A percentile compares a stretch with the other conserved stretches of the same genome.
Evolutionary conservation across 2,113 vertebrate genomes (phyloP).

Genomic region (Carollia perspicillata): DNA sequence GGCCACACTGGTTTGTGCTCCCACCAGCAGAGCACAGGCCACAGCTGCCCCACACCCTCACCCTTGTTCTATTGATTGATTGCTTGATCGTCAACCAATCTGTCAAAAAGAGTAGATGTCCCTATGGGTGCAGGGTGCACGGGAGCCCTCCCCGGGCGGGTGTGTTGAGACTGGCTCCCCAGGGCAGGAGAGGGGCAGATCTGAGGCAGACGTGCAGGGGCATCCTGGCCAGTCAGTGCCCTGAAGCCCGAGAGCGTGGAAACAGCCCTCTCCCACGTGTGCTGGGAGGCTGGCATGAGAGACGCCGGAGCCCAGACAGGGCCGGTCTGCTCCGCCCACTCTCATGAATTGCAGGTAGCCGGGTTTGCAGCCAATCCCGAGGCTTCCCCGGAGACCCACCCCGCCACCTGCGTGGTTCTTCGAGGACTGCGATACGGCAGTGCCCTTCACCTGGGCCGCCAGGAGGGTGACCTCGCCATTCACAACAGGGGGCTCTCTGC

Average conservation of each 20-base stretch:
- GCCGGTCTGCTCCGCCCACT: neutral
- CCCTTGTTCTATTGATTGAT: no score
- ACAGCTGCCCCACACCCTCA: no score
- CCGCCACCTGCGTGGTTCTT: no score
- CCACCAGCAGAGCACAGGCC: no score
- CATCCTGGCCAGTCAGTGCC: rapidly evolving
- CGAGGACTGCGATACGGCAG: no score
- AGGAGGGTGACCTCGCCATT: neutral
- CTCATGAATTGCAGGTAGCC: rapidly evolving
- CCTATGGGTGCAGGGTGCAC: rapidly evolving
- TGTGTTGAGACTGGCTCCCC: rapidly evolving
- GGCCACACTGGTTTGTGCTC: rapidly evolving
- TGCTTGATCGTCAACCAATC: no score
- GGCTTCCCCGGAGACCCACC: no score
- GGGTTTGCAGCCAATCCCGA: neutral
- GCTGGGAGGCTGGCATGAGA: neutral
- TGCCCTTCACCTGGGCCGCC: no score
- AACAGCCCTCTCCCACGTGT: neutral
- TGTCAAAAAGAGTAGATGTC: no score
- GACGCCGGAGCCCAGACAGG: no score
- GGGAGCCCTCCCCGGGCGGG: rapidly evolving
- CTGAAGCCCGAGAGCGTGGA: neutral
- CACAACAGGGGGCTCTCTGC: neutral
- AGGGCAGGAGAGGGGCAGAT: neutral
- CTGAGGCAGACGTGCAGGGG: rapidly evolving